Percentiles rank a stretch among this genome's conserved stretches.
Evolutionary conservation across 1,140 invertebrate genomes (phyloP).

Genomic region (Solenopsis fugax): DNA sequence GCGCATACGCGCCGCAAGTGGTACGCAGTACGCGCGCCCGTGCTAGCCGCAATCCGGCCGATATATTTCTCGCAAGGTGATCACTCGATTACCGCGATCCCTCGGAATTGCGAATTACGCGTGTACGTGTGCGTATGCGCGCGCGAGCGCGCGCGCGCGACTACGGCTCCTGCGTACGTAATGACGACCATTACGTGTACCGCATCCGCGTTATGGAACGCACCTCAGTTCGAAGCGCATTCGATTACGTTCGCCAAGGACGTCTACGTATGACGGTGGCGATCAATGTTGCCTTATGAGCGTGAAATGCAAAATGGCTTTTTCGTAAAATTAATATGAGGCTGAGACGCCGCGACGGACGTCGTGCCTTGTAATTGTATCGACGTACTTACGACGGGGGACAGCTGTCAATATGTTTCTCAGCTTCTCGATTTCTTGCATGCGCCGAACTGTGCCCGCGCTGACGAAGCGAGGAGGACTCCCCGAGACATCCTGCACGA

Average conservation of each 20-base stretch:
- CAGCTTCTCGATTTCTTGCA: background rate
- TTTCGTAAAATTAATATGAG: constrained; percentile 27
- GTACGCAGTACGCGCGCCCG: background rate
- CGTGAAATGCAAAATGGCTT: constrained; percentile 13
- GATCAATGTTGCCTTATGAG: constrained; percentile 4
- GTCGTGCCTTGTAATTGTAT: constrained; percentile 6
- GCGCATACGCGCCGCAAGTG: background rate
- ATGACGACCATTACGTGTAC: constrained; percentile 59
- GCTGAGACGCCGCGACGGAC: background rate
- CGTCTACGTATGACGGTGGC: constrained; percentile 1
- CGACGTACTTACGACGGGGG: background rate
- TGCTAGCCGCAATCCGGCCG: constrained; percentile 41
- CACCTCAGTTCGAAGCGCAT: constrained; percentile 45
- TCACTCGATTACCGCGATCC: constrained; percentile 61
- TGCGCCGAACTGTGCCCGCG: background rate
- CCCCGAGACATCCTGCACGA: background rate
- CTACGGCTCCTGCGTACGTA: constrained; percentile 50
- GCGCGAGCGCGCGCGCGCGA: background rate
- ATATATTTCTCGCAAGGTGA: constrained; percentile 60
- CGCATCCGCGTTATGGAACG: constrained; percentile 56
- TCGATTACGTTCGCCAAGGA: constrained; percentile 55
- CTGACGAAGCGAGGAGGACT: background rate
- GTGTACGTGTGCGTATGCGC: background rate
- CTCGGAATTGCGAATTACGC: constrained; percentile 63
- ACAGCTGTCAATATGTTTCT: background rate